A percentile compares a stretch with the other conserved stretches of the same genome.
phyloP scores from a whole-genome alignment of 2,113 vertebrate genomes.

The Caretta caretta region DNA sequence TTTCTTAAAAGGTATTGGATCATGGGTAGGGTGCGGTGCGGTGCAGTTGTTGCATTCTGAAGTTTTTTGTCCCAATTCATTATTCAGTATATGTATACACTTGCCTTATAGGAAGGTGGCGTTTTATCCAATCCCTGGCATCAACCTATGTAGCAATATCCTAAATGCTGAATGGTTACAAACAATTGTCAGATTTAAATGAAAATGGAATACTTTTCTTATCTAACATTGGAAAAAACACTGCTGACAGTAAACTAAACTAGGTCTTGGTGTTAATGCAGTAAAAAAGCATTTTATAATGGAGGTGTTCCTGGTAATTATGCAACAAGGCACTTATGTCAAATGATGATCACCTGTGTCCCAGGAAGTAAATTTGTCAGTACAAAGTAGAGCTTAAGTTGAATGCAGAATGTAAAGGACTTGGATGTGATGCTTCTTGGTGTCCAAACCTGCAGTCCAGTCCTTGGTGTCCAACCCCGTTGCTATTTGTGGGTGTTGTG shows the following conservation, averaged over 20 bases:
- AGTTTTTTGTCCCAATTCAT: not conserved
- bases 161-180: not conserved
- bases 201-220: fast-evolving
- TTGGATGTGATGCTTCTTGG: fast-evolving
- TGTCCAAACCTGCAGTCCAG: fast-evolving
- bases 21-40: not conserved
- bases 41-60: not conserved
- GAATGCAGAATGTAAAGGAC: not conserved
- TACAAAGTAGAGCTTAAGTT: not conserved
- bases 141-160: not conserved
- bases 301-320: not conserved
- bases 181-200: not conserved
- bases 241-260: not conserved
- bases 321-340: fast-evolving
- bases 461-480: not conserved
- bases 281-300: fast-evolving
- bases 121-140: not conserved
- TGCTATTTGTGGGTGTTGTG: not conserved
- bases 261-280: fast-evolving
- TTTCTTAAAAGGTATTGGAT: not conserved
- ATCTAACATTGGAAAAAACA: not conserved
- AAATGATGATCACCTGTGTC: not conserved
- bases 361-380: not conserved
- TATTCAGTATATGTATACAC: not conserved
- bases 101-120: not conserved